A percentile compares a stretch with the other conserved stretches of the same genome.
These are phyloP conservation scores for Mesorhabditis spiculigera DNA, from an alignment of 2,888 invertebrate species.

Conservation along the genomic window DNA sequence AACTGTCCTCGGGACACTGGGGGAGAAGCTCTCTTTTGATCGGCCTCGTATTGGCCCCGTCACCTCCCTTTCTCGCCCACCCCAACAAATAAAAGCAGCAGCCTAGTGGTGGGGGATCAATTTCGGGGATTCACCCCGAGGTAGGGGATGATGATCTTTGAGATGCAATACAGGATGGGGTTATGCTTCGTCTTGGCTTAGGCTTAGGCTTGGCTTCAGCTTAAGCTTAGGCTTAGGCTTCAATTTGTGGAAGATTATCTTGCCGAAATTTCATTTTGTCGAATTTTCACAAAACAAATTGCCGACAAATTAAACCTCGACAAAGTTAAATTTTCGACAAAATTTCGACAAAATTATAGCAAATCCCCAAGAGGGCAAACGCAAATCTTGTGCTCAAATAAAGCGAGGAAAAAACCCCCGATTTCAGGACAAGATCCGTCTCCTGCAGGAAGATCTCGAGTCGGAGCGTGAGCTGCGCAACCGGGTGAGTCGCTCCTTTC, in stretches of 20 bases:
- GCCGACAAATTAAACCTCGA: background rate
- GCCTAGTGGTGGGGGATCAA: no score
- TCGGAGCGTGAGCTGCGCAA: constrained; percentile 97
- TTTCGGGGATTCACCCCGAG: no score
- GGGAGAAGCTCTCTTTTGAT: background rate
- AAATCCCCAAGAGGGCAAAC: background rate
- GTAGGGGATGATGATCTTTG: no score
- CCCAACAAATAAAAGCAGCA: background rate
- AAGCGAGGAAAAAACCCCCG: no score
- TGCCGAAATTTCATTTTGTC: no score
- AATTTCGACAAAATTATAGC: no score
- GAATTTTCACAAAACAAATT: background rate
- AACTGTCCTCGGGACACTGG: background rate
- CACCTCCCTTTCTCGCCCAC: background rate
- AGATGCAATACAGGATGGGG: no score
- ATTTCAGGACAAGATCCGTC: constrained; percentile 93
- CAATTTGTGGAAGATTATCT: no score
- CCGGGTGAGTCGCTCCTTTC: constrained; percentile 75
- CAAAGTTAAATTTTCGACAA: constrained; percentile 5
- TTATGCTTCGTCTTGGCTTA: no score
- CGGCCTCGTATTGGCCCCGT: background rate
- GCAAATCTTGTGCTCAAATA: background rate
- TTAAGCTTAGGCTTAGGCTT: no score
- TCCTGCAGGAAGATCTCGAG: constrained; percentile 99
- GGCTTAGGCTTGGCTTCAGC: no score